Conservation (phyloP, 2,797 vertebrate genomes). For the Cossypha dichroa region DNA sequence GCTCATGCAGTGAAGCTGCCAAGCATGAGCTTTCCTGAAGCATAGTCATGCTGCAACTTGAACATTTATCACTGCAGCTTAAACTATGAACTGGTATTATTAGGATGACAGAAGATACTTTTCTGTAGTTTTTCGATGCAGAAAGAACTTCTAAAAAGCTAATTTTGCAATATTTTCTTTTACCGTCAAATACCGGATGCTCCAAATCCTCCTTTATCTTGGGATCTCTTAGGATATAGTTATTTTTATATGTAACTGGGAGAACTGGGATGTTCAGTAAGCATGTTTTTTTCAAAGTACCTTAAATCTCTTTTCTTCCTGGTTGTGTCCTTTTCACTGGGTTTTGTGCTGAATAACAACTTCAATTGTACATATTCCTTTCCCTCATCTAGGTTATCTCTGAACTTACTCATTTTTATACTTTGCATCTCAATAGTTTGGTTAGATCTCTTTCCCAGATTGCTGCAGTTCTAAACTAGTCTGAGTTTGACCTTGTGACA, state of each 20-base stretch:
- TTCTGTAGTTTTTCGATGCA: background rate
- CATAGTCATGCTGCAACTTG: slow-evolving; percentile 27
- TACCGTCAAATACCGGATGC: background rate
- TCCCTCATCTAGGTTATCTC: background rate
- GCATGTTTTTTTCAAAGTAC: background rate
- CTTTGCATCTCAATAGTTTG: background rate
- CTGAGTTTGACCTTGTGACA: background rate
- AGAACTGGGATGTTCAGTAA: background rate
- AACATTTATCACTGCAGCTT: background rate
- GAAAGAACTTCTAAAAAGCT: background rate
- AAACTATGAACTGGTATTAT: background rate
- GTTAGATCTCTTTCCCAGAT: background rate
- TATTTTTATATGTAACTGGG: background rate
- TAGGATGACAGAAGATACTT: background rate
- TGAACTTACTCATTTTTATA: background rate
- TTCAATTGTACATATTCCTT: background rate
- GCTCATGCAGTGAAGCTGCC: background rate
- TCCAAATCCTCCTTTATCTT: background rate
- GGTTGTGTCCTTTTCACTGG: background rate
- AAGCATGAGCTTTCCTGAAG: slow-evolving; percentile 35
- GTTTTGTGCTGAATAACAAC: background rate
- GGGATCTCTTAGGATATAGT: background rate
- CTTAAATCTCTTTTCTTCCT: background rate
- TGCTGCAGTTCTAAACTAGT: background rate
- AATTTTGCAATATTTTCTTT: background rate